Evolutionary conservation across 2,797 vertebrate species (phyloP).

Genomic region (Pelochelys cantorii): DNA sequence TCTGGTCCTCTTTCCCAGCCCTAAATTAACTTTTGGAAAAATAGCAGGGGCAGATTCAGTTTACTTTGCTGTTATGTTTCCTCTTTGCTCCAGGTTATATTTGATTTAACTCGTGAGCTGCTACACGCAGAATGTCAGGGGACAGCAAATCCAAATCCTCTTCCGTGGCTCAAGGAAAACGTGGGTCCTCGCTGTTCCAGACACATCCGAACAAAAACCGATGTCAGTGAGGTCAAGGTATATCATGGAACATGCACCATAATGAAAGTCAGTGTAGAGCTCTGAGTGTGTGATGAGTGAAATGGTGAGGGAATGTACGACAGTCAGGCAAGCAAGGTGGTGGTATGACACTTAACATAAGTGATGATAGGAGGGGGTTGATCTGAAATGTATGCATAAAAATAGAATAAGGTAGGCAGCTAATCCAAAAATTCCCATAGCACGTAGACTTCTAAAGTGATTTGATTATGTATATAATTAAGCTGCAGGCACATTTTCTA

Average conservation of each 20-base stretch:
- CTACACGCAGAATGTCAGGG: background rate
- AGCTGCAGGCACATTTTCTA: background rate
- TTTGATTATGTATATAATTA: background rate
- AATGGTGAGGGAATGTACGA: background rate
- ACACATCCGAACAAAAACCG: background rate
- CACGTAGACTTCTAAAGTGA: background rate
- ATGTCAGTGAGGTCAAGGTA: conserved; percentile 63
- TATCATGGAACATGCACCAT: background rate
- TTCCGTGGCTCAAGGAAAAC: background rate
- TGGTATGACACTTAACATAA: background rate
- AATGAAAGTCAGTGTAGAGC: background rate
- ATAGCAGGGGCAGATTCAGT: background rate
- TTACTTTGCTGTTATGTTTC: background rate
- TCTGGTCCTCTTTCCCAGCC: background rate
- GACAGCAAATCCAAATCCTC: background rate
- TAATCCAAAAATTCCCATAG: background rate
- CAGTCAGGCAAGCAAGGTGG: background rate
- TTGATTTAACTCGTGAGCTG: conserved; percentile 53
- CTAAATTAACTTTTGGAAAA: background rate
- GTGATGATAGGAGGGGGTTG: background rate
- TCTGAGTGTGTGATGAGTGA: background rate
- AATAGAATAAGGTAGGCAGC: background rate
- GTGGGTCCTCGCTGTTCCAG: background rate
- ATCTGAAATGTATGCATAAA: background rate
- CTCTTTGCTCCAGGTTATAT: conserved; percentile 53